Conservation (phyloP, 2,113 vertebrate genomes). For the Cyanoliseus patagonus region DNA sequence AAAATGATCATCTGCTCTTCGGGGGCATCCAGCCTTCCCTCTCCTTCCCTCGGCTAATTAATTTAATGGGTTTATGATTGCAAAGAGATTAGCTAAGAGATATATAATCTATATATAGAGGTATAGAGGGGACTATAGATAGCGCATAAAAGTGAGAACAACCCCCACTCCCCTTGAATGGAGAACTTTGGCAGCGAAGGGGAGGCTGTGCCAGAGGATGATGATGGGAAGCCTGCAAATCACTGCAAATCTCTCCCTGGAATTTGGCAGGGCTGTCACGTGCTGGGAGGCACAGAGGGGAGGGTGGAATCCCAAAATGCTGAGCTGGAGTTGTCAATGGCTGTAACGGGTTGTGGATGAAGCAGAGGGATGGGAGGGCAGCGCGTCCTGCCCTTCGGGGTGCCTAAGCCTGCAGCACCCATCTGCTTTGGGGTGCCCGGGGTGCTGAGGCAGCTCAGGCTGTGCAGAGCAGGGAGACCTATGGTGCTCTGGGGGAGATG, state of each 20-base stretch:
- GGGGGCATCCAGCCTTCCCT: neutral
- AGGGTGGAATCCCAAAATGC: neutral
- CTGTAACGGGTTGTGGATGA: accelerated
- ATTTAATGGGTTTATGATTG: slow-evolving; percentile 70
- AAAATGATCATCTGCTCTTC: neutral
- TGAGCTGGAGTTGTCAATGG: neutral
- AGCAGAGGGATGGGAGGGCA: neutral
- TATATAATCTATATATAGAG: slow-evolving; percentile 45
- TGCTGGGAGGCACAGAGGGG: neutral
- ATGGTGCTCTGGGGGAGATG: neutral
- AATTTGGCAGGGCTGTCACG: neutral
- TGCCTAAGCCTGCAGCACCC: neutral
- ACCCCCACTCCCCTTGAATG: neutral
- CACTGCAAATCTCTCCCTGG: neutral
- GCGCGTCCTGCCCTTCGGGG: neutral
- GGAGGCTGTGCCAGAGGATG: neutral
- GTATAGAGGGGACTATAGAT: slow-evolving; percentile 40
- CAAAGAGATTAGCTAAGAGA: slow-evolving; percentile 51
- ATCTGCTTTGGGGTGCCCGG: accelerated
- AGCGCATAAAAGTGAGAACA: neutral
- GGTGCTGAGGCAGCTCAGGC: neutral
- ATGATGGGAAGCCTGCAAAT: neutral
- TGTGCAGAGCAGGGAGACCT: neutral
- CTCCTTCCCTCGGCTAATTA: slow-evolving; percentile 56
- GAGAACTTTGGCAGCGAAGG: neutral